Percentiles rank a stretch among this genome's conserved stretches.
Conservation (phyloP, 2,888 invertebrate genomes). For the Myopa tessellatipennis region DNA sequence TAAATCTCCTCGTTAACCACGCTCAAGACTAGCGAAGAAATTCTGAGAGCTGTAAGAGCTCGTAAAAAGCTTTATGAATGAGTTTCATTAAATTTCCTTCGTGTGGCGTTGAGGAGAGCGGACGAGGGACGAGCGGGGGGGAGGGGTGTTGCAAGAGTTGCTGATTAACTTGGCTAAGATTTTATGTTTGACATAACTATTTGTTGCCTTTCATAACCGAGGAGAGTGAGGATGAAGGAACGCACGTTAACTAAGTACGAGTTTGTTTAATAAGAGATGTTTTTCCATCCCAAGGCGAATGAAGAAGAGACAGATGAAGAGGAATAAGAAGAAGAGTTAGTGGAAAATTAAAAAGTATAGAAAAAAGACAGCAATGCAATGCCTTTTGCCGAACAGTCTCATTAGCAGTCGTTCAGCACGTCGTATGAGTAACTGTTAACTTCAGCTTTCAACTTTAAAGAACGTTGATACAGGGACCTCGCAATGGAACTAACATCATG, state of each 20-base stretch:
- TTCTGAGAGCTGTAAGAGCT: neutral
- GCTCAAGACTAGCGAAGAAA: neutral
- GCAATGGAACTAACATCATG: too few species aligned
- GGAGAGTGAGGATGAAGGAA: neutral
- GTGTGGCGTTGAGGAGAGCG: neutral
- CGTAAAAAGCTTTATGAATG: conserved; percentile 8
- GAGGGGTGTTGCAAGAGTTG: neutral
- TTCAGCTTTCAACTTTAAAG: neutral
- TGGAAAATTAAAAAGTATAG: too few species aligned
- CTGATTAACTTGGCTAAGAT: neutral
- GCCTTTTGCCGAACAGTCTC: too few species aligned
- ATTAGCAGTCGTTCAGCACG: too few species aligned
- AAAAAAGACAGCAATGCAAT: neutral
- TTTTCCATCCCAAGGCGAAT: too few species aligned
- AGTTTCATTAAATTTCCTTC: conserved; percentile 4
- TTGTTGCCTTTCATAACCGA: neutral
- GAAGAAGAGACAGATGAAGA: too few species aligned
- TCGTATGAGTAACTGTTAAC: neutral
- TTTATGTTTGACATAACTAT: neutral
- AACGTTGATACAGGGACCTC: too few species aligned
- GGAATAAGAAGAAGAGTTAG: too few species aligned
- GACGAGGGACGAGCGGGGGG: too few species aligned
- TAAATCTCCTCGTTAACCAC: conserved; percentile 14
- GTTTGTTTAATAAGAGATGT: too few species aligned
- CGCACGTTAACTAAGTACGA: too few species aligned